Conservation (phyloP, 2,888 invertebrate genomes). For the Luperina nickerlii region DNA sequence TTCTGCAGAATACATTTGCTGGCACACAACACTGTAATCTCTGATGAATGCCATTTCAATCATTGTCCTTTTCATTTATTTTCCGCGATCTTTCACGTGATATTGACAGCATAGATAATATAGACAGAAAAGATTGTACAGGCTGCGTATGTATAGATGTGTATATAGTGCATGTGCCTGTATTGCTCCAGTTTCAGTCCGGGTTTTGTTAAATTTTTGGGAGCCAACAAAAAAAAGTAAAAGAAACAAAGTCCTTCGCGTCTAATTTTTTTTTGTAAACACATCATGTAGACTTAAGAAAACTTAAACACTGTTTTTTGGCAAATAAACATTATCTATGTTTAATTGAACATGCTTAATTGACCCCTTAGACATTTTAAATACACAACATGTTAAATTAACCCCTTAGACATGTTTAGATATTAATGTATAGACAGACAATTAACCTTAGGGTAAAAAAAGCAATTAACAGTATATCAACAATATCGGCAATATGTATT, state of each 20-base stretch:
- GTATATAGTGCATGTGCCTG: neutral
- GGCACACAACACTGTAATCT: neutral
- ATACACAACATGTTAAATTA: neutral
- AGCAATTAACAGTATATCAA: too few relatives aligned
- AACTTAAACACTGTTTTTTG: too few relatives aligned
- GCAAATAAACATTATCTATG: too few relatives aligned
- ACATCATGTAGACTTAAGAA: too few relatives aligned
- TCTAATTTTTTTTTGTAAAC: too few relatives aligned
- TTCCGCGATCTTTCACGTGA: neutral
- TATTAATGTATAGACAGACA: neutral
- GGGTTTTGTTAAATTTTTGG: neutral
- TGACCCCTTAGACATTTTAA: too few relatives aligned
- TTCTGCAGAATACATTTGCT: neutral
- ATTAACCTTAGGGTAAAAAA: neutral
- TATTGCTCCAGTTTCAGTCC: neutral
- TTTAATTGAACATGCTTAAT: neutral
- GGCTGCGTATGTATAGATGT: neutral
- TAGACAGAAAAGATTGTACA: conserved; percentile 18
- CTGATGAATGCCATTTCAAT: neutral
- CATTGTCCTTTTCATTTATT: conserved; percentile 9
- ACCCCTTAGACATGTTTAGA: neutral
- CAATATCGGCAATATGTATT: neutral
- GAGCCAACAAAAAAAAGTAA: neutral
- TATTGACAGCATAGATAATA: neutral
- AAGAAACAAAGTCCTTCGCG: too few relatives aligned